Evolutionary conservation across 2,113 vertebrate genomes (phyloP), one percentile per base, ranked within the genome.

Genomic region (Oophaga pumilio): DNA sequence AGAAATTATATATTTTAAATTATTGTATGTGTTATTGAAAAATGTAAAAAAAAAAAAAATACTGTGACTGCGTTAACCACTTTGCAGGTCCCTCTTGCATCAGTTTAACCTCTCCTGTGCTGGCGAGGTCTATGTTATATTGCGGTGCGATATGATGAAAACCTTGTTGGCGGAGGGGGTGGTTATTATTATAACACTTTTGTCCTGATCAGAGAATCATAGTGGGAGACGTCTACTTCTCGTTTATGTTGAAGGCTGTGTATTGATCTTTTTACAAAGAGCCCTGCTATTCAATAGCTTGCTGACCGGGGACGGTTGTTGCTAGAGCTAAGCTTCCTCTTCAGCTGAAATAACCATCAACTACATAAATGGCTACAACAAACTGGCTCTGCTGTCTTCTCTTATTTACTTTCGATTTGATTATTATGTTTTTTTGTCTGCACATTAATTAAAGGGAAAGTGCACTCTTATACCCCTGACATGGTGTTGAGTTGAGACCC

Each of bases 1-100:
- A 85, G 56, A 85, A 85, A 76, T 78, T 7, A 87, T 88, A 60
- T 88, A 88, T 88, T 88, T 88, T 88, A 88, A 88, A 71, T 88
- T 88, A 88, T 88, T 83, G 80, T 83, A 87, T 87, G 66, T 80
- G 59, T 69, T 80, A 43, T 43, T 76, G 28, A 85, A 60, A 76
- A 81, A 85, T 11, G 28, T 43, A 18, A 50, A 76, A 76, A 69
- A 68, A 68, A 53, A 62, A 50, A 14, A 20, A 85, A 59, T 79
- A 78, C 60, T 28, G 62, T 66, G 76, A 59, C 85, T 52, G 24
- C 69, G 64, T 62, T 53, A 52, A 59, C 86, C 86, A 87, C 86
- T 87, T 82, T 80, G 85, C 85, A 69, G 77, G 66, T 28, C 78
- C 28, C 69, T 73, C 86, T 82, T 52, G 66, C 66, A 82, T 62